Conservation (phyloP, 2,888 invertebrate species). For the Stomorhina lunata region DNA sequence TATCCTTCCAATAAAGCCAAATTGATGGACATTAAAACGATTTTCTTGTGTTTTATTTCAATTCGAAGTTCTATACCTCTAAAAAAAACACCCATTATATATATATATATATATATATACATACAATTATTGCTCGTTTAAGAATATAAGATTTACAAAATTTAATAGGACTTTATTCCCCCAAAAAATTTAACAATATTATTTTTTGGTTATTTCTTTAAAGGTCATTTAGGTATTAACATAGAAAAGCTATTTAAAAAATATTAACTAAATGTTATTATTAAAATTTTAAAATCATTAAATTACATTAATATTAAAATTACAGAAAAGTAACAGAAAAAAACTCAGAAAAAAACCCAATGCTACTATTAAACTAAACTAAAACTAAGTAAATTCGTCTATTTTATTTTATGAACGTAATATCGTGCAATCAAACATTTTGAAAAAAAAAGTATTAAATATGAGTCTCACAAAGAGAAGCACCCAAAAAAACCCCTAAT, state of each 20-base stretch:
- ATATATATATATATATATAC: no score
- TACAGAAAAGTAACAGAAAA: not conserved
- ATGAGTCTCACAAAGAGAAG: not conserved
- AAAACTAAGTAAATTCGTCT: constrained; percentile 7
- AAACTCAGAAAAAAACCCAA: constrained; percentile 8
- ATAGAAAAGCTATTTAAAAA: constrained; percentile 17
- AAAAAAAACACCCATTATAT: no score
- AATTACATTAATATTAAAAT: not conserved
- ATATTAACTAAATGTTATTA: constrained; percentile 8
- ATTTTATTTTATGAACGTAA: constrained; percentile 43
- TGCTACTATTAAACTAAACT: not conserved
- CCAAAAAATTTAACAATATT: not conserved
- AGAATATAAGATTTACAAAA: not conserved
- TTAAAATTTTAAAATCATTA: not conserved
- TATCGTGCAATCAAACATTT: constrained; percentile 1
- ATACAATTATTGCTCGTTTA: no score
- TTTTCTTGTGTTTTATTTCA: no score
- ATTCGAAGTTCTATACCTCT: no score
- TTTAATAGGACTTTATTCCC: not conserved
- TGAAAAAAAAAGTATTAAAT: not conserved
- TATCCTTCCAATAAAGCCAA: no score
- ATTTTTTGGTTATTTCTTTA: not conserved
- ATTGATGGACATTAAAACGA: no score
- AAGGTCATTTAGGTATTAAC: not conserved
- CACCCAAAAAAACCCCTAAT: constrained; percentile 22